phyloP scores from a whole-genome alignment of 2,888 invertebrate species.

The Tupiocoris notatus region DNA sequence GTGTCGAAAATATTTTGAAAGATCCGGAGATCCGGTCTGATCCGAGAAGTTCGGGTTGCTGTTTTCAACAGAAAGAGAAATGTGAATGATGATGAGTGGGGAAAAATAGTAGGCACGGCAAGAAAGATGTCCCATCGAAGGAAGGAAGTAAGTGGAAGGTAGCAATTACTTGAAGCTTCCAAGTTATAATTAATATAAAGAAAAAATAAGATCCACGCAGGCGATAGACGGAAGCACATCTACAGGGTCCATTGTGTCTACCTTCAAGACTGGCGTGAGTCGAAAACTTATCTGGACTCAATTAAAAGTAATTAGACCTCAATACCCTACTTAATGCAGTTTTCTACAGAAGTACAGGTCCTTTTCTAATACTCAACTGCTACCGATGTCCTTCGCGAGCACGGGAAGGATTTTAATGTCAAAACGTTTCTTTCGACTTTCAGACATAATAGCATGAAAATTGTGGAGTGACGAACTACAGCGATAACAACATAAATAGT shows the following conservation, averaged over 20 bases:
- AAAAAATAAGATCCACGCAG: conserved; percentile 24
- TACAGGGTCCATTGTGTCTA: neutral
- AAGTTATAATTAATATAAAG: conserved; percentile 12
- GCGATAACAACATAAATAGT: neutral
- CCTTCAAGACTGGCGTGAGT: neutral
- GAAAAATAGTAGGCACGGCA: neutral
- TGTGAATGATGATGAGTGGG: neutral
- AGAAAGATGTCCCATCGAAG: conserved; percentile 18
- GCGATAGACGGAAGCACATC: neutral
- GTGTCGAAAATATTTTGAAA: too few species aligned
- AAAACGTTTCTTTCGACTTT: too few species aligned
- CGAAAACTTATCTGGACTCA: neutral
- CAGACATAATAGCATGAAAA: neutral
- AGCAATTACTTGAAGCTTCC: conserved; percentile 12
- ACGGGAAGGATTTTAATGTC: neutral
- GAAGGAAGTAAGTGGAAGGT: conserved; percentile 20
- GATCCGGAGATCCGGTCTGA: too few species aligned
- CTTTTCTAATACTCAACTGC: neutral
- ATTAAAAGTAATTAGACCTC: neutral
- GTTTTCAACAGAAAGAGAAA: neutral
- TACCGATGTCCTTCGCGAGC: neutral
- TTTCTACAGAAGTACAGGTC: neutral
- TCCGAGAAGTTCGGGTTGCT: neutral
- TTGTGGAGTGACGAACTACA: neutral
- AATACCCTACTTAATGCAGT: neutral